Evolutionary conservation across 2,888 invertebrate species (phyloP).

Genomic region (Yponomeuta cagnagella): DNA sequence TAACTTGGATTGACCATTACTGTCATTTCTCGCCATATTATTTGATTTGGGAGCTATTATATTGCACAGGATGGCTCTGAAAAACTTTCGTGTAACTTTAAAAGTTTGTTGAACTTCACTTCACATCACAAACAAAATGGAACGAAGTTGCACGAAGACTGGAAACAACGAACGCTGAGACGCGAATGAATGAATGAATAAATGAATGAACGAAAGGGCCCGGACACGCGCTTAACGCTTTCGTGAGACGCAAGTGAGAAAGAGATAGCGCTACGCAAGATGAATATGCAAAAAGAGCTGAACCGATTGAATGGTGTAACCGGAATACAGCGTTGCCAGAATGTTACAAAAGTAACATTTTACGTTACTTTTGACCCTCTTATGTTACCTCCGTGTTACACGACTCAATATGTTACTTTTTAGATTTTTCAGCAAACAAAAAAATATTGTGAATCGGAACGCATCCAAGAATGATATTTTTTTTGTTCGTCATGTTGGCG

Average conservation of each 20-base stretch:
- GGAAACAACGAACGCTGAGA: constrained; percentile 2
- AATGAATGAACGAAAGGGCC: constrained; percentile 1
- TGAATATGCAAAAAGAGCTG: not conserved
- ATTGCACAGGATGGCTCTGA: not conserved
- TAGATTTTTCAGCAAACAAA: too few relatives aligned
- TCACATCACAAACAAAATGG: constrained; percentile 35
- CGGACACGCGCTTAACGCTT: not conserved
- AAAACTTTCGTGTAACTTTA: constrained; percentile 44
- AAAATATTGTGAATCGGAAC: too few relatives aligned
- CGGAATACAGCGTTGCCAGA: too few relatives aligned
- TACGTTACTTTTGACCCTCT: too few relatives aligned
- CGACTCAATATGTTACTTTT: too few relatives aligned
- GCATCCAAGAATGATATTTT: too few relatives aligned
- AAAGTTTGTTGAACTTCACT: constrained; percentile 55
- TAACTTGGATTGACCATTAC: constrained; percentile 33
- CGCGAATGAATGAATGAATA: constrained; percentile 15
- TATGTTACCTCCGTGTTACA: too few relatives aligned
- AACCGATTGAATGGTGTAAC: not conserved
- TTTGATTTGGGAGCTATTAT: not conserved
- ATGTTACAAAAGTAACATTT: too few relatives aligned
- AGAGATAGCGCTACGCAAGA: not conserved
- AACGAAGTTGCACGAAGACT: constrained; percentile 29
- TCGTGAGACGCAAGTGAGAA: not conserved
- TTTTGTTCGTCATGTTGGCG: too few relatives aligned
- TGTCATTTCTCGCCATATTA: not conserved